Evolutionary conservation across 2,888 invertebrate genomes (phyloP).

Genomic region (Lasioglossum villosulum): DNA sequence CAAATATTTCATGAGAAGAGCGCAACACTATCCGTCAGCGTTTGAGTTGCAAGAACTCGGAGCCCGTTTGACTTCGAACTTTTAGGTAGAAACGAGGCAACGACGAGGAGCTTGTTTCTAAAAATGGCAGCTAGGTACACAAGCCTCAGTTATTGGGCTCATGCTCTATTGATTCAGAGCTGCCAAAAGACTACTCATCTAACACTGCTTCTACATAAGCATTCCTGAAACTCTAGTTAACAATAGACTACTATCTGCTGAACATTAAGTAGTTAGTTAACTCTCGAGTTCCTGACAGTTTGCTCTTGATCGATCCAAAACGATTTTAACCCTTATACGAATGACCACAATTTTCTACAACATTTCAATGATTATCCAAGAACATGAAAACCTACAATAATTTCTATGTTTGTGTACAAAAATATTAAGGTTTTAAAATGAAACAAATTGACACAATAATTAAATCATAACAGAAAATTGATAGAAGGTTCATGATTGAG

Average conservation of each 20-base stretch:
- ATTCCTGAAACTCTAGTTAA: background rate
- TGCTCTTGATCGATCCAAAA: no score
- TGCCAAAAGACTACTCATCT: background rate
- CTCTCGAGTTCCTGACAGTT: background rate
- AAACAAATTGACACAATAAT: no score
- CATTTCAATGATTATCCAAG: no score
- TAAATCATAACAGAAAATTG: no score
- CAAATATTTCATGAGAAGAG: background rate
- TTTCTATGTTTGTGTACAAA: no score
- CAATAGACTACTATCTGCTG: background rate
- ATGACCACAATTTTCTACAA: no score
- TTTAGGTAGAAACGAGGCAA: background rate
- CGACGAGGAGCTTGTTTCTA: background rate
- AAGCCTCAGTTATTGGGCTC: background rate
- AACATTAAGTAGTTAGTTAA: background rate
- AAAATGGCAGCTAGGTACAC: background rate
- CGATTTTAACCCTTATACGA: no score
- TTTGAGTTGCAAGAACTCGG: constrained; percentile 4
- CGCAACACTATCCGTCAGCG: background rate
- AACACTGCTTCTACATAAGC: background rate
- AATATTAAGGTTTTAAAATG: no score
- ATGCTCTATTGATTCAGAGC: constrained; percentile 1
- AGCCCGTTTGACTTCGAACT: background rate
- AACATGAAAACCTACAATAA: no score
- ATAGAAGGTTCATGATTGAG: no score